Evolutionary conservation across 2,797 vertebrate genomes (phyloP), one percentile per base, ranked within the genome.

Genomic region (Fistularia tabacaria): DNA sequence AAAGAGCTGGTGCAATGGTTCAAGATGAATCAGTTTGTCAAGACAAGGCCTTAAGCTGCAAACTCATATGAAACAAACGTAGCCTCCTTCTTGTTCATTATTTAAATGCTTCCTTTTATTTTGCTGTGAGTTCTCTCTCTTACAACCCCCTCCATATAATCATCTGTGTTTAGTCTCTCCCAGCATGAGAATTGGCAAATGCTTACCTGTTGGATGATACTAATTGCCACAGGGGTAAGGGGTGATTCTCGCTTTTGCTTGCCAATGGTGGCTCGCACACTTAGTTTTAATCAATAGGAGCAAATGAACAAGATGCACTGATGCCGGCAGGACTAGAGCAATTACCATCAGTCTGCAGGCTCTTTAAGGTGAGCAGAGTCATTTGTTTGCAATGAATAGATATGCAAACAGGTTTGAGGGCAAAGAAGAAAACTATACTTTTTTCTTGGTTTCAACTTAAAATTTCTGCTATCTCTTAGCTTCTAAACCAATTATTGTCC

Each of bases 251-350:
- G 13, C 72, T 67, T 69, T 62, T 38, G 51, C 72, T 71, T 57
- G 69, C 74, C 79, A 73, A 57, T 64, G 75, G 69, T 71, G 75
- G 77, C 70, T 73, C 54, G 9, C 76, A 69, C 74, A 73, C 76
- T 83, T 82, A 78, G 79, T 83, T 85, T 83, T 75, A 86, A 85
- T 88, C 83, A 83, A 83, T 87, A 77, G 71, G 70, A 78, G 82
- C 76, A 83, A 88, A 87, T 83, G 84, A 85, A 80, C 84, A 80
- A 83, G 81, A 76, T 81, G 81, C 81, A 76, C 73, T 51, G 66
- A 73, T 78, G 83, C 85, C 84, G 80, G 86, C 73, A 69, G 82
- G 80, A 66, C 71, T 52, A 38, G 56, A 70, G 76, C 83, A 79
- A 84, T 90, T 85, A 88, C 58, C 73, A 85, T 90, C 84, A 73